Evolutionary conservation across 2,113 vertebrate species (phyloP).

Genomic region (Clarias batrachus): DNA sequence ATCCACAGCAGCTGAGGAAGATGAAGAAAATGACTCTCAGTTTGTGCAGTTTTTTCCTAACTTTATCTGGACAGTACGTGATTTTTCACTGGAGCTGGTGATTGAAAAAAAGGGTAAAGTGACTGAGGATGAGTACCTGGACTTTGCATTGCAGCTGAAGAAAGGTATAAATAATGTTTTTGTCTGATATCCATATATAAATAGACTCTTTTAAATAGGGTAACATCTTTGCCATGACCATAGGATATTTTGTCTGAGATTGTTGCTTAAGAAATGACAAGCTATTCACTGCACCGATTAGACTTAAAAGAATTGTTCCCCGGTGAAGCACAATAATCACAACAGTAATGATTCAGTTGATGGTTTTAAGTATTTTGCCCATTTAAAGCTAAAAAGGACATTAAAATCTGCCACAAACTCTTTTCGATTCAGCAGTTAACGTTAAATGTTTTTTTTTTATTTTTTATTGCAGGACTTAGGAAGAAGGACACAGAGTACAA

Average conservation of each 20-base stretch:
- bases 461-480: neutral
- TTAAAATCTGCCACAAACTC: neutral
- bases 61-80: conserved; percentile 71
- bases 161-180: conserved; percentile 35
- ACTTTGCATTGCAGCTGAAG: conserved; percentile 56
- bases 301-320: too few species aligned
- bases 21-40: conserved; percentile 40
- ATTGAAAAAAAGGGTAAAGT: conserved; percentile 33
- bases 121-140: conserved; percentile 55
- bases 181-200: too few species aligned
- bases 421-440: neutral
- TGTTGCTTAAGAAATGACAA: too few species aligned
- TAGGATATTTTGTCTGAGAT: too few species aligned
- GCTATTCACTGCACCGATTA: too few species aligned
- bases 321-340: too few species aligned
- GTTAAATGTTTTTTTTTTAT: neutral
- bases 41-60: conserved; percentile 70
- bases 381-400: neutral
- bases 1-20: conserved; percentile 14
- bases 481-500: conserved; percentile 49
- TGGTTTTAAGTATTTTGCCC: neutral
- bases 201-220: too few species aligned
- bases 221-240: too few species aligned
- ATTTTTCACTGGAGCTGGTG: conserved; percentile 63
- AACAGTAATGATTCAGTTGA: neutral